Conservation (phyloP, 2,797 vertebrate genomes). For the Oceanodroma leucorhoa region DNA sequence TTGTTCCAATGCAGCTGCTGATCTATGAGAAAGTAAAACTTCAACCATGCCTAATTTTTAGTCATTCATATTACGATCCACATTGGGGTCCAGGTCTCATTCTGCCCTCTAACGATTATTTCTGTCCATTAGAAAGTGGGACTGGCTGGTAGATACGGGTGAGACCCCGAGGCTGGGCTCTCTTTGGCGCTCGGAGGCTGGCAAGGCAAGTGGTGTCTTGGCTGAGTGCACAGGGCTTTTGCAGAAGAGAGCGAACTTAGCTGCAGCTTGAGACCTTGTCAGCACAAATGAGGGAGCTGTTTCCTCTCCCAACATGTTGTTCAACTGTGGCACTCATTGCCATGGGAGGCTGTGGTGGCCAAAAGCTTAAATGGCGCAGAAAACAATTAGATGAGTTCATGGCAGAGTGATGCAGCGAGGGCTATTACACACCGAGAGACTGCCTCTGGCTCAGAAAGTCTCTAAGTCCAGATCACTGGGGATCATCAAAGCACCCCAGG, state of each 20-base stretch:
- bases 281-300: background rate
- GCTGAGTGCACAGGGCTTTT: rapidly evolving
- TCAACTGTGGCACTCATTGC: background rate
- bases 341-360: background rate
- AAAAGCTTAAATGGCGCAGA: background rate
- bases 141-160: rapidly evolving
- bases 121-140: background rate
- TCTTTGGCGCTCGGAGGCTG: background rate
- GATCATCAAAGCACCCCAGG: background rate
- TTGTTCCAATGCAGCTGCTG: background rate
- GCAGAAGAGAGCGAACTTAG: background rate
- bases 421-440: background rate
- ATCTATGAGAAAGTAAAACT: background rate
- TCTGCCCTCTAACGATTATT: background rate
- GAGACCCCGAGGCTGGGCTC: background rate
- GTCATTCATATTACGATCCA: background rate
- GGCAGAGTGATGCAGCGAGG: background rate
- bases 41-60: background rate
- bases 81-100: rapidly evolving
- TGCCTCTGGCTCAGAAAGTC: background rate
- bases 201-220: background rate
- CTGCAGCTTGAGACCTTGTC: background rate
- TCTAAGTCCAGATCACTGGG: background rate
- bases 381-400: background rate
- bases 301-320: background rate